Evolutionary conservation across 2,888 invertebrate genomes (phyloP).

Genomic region (Lithophane ornitopus): DNA sequence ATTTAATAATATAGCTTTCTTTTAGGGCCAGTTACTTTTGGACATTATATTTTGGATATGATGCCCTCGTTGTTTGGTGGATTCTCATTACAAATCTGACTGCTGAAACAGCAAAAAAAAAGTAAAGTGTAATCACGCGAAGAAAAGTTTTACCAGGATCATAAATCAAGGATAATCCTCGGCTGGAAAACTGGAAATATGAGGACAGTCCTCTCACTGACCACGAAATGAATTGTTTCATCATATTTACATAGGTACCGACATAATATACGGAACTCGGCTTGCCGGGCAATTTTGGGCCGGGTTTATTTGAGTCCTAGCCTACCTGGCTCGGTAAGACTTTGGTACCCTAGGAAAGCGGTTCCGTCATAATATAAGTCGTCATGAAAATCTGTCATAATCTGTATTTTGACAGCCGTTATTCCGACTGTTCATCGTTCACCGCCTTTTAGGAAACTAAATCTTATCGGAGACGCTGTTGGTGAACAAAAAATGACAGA

Average conservation of each 20-base stretch:
- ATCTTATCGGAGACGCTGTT: too few relatives aligned
- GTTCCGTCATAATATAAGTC: not conserved
- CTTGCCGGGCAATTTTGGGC: not conserved
- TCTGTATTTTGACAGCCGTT: too few relatives aligned
- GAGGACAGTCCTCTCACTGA: conserved; percentile 5
- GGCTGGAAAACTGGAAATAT: conserved; percentile 6
- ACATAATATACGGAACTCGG: not conserved
- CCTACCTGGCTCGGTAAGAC: not conserved
- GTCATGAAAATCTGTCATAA: not conserved
- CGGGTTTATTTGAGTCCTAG: not conserved
- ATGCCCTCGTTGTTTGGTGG: conserved; percentile 22
- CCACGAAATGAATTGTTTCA: conserved; percentile 16
- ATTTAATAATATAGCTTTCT: conserved; percentile 31
- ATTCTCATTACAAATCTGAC: not conserved
- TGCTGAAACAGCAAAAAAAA: not conserved
- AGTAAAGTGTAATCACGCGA: not conserved
- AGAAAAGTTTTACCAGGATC: conserved; percentile 18
- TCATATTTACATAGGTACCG: conserved; percentile 6
- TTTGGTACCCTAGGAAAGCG: not conserved
- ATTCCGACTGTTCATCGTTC: too few relatives aligned
- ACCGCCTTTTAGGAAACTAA: not conserved
- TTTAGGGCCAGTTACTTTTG: conserved; percentile 27
- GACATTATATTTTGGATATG: conserved; percentile 17
- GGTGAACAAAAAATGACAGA: not conserved
- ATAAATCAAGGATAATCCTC: conserved; percentile 25